Evolutionary conservation across 1,140 invertebrate species (phyloP).

Genomic region (Drosophila aff.): DNA sequence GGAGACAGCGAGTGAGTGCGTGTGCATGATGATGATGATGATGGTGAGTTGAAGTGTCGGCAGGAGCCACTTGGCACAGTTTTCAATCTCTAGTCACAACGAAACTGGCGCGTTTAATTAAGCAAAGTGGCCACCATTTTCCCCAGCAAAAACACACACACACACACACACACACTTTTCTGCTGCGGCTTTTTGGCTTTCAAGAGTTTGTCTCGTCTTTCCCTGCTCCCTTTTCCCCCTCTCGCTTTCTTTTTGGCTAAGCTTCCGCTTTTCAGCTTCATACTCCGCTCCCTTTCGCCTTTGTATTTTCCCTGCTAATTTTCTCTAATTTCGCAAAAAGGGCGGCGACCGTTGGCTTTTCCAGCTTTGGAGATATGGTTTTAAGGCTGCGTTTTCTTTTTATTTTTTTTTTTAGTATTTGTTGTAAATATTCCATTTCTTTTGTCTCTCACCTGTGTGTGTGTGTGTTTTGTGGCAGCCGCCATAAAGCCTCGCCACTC

Average conservation of each 20-base stretch:
- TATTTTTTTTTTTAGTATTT: background rate
- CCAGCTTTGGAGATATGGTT: background rate
- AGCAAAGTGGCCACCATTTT: constrained; percentile 77
- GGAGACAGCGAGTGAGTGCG: constrained; percentile 29
- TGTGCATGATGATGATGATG: background rate
- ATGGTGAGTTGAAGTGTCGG: constrained; percentile 40
- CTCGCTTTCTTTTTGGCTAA: constrained; percentile 11
- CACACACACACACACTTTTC: background rate
- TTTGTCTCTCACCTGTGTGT: constrained; percentile 44
- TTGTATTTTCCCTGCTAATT: constrained; percentile 60
- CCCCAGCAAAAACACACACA: no score
- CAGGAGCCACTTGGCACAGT: constrained; percentile 72
- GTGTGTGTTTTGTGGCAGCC: constrained; percentile 35
- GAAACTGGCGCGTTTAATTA: constrained; percentile 77
- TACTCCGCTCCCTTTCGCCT: background rate
- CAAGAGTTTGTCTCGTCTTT: constrained; percentile 44
- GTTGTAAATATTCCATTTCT: constrained; percentile 44
- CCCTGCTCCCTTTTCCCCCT: background rate
- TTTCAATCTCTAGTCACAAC: constrained; percentile 71
- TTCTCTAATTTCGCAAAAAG: constrained; percentile 65
- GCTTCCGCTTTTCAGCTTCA: constrained; percentile 22
- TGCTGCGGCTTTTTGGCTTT: constrained; percentile 54
- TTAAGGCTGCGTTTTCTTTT: background rate
- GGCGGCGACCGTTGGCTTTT: constrained; percentile 31
- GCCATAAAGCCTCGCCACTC: constrained; percentile 40